phyloP scores from a whole-genome alignment of 2,113 vertebrate genomes.

The Otocyon megalotis region DNA sequence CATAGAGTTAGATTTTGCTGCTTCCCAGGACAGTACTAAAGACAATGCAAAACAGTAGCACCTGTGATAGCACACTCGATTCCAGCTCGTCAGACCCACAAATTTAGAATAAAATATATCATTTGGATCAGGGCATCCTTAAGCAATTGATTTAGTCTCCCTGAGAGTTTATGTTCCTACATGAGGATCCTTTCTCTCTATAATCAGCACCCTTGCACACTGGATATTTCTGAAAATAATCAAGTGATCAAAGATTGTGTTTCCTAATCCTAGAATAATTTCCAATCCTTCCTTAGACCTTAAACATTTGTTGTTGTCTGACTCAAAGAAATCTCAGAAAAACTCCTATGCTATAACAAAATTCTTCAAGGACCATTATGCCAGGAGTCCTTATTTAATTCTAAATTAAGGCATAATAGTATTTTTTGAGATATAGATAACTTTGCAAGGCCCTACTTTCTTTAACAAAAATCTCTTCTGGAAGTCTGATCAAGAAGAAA shows the following conservation, averaged over 20 bases:
- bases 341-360: conserved; percentile 81
- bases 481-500: conserved; percentile 54
- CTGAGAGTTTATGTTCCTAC: neutral
- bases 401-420: conserved; percentile 77
- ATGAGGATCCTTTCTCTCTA: conserved; percentile 34
- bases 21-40: conserved; percentile 48
- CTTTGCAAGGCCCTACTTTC: conserved; percentile 64
- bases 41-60: conserved; percentile 55
- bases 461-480: conserved; percentile 69
- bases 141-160: conserved; percentile 60
- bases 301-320: conserved; percentile 79
- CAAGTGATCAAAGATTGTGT: conserved; percentile 50
- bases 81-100: neutral
- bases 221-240: conserved; percentile 74
- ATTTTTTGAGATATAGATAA: conserved; percentile 70
- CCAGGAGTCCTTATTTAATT: conserved; percentile 72
- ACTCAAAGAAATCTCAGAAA: conserved; percentile 77
- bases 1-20: neutral
- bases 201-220: conserved; percentile 56
- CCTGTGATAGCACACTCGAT: neutral
- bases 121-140: neutral
- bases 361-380: conserved; percentile 78
- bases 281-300: conserved; percentile 80
- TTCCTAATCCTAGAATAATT: conserved; percentile 78
- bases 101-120: conserved; percentile 11